Base-by-base conservation (phyloP, 2,113 vertebrate species). In the Gavialis gangeticus region DNA sequence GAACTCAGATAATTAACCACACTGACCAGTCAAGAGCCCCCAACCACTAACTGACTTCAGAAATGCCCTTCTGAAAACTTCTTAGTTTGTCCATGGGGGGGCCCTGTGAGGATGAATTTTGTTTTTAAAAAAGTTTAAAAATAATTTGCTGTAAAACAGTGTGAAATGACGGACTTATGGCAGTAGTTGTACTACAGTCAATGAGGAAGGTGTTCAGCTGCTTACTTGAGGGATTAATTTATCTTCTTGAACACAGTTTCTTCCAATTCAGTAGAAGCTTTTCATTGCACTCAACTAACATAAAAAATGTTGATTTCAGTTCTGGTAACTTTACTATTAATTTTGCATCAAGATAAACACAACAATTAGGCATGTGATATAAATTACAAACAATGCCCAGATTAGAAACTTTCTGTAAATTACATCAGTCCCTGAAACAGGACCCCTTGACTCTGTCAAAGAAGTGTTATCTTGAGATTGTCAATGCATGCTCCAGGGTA, bases 401-500 rank as follows among this genome's bases (percentile, higher is more conserved):
- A 95, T 75, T 95, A 83, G 90, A 95, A 96, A 96, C 87, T 92
- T 90, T 94, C 55, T 95, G 34, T 77, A 89, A 93, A 88, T 96
- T 95, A 92, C 88, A 75, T 86, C 82, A 91, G 79, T 24, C 55
- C 55, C 89, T 93, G 94, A 58, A 85, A 87, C 59, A 58, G 73
- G 87, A 92, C 94, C 95, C 75, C 88, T 88, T 87, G 67, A 78
- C 94, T 91, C 89, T 81, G 96, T 96, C 96, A 96, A 84, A 95
- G 84, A 89, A 94, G 92, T 92, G 94, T 96, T 97, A 97, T 97
- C 94, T 97, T 97, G 96, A 97, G 89, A 96, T 94, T 96, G 96
- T 96, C 96, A 95, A 94, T 97, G 93, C 83, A 63, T 79, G 87
- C 87, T 97, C 82, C 94, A 94, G 85, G 78, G 92, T 87, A 96